These are phyloP conservation scores for Galerucella calmariensis DNA, from an alignment of 2,888 invertebrate species.

Conservation along the genomic window DNA sequence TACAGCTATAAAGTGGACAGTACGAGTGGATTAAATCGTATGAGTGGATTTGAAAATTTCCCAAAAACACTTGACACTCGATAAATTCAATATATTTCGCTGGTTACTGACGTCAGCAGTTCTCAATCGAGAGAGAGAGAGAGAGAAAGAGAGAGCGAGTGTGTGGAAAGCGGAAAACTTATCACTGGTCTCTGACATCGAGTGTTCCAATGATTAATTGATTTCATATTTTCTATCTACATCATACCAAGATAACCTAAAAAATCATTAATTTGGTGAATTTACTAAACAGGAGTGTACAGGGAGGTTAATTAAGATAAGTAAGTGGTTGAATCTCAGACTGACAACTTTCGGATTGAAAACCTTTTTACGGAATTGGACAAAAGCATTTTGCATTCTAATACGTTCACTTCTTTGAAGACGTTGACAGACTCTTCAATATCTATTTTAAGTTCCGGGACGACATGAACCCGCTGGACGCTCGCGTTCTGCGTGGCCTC, in stretches of 20 bases:
- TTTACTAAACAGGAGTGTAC: too few relatives aligned
- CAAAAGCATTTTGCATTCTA: too few relatives aligned
- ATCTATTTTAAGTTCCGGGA: too few relatives aligned
- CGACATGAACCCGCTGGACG: too few relatives aligned
- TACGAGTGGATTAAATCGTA: neutral
- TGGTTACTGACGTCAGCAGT: slow-evolving; percentile 12
- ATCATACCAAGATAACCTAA: neutral
- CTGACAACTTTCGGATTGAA: too few relatives aligned
- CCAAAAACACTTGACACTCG: slow-evolving; percentile 3
- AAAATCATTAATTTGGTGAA: neutral
- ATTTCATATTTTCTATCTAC: neutral
- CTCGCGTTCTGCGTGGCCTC: too few relatives aligned
- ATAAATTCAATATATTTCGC: slow-evolving; percentile 7
- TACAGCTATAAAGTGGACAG: too few relatives aligned
- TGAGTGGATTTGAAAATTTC: slow-evolving; percentile 4
- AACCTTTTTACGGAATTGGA: too few relatives aligned
- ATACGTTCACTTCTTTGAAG: too few relatives aligned
- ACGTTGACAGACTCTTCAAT: too few relatives aligned
- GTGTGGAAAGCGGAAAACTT: neutral
- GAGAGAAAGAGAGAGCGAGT: neutral
- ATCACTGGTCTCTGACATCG: neutral
- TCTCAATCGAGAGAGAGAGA: neutral
- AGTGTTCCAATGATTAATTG: neutral
- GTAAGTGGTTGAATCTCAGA: too few relatives aligned
- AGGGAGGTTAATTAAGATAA: too few relatives aligned